Evolutionary conservation across 2,113 vertebrate species (phyloP).

Genomic region (Carassius carassius): DNA sequence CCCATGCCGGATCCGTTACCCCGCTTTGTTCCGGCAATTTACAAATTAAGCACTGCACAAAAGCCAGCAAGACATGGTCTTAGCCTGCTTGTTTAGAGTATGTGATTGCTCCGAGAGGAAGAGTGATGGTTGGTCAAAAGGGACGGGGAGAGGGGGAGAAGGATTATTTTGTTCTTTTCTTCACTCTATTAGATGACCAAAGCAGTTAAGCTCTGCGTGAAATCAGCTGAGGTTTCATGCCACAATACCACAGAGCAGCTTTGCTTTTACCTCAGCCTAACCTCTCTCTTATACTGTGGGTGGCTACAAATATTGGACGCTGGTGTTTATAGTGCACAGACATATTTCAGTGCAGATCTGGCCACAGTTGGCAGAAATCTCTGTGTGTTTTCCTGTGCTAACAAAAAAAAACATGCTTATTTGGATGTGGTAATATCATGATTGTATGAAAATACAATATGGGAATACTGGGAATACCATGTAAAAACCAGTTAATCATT

Average conservation of each 20-base stretch:
- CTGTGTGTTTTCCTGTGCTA: not conserved
- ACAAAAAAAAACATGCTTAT: not conserved
- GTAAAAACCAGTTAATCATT: not conserved
- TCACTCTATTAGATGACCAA: constrained; percentile 21
- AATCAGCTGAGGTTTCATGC: constrained; percentile 26
- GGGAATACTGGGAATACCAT: too few relatives aligned
- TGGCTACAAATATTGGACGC: constrained; percentile 10
- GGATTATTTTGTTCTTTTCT: constrained; percentile 32
- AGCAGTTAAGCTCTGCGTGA: constrained; percentile 29
- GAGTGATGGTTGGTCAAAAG: not conserved
- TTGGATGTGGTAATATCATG: not conserved
- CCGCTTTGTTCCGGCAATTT: too few relatives aligned
- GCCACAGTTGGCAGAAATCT: constrained; percentile 7
- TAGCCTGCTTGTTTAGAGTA: not conserved
- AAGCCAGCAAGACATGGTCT: not conserved
- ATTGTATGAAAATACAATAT: not conserved
- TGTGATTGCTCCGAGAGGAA: not conserved
- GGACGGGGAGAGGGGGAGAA: not conserved
- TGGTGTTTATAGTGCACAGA: constrained; percentile 3
- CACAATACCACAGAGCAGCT: constrained; percentile 29
- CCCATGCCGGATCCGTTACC: too few relatives aligned
- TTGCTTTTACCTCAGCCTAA: constrained; percentile 22
- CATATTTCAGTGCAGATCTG: not conserved
- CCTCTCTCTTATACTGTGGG: constrained; percentile 12
- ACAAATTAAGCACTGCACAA: too few relatives aligned